These are phyloP conservation scores for Turritopsis dohrnii DNA, from an alignment of 30 jellyfish, hydroid and myxozoan species.

Conservation along the genomic window DNA sequence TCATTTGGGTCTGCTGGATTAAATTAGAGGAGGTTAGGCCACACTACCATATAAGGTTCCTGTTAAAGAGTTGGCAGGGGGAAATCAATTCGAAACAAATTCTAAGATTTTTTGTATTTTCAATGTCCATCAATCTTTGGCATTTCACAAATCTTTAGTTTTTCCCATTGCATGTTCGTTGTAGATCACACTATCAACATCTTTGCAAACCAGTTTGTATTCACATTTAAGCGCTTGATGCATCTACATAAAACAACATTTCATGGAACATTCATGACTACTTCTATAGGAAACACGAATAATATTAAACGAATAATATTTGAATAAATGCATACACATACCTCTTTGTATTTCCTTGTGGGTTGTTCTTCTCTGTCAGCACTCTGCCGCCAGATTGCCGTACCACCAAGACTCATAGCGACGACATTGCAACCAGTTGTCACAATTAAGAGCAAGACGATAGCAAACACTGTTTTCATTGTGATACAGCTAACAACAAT, in stretches of 20 bases:
- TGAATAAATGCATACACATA: background rate
- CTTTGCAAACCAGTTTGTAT: background rate
- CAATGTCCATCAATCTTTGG: no score
- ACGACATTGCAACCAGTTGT: background rate
- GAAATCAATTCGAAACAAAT: no score
- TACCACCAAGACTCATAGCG: background rate
- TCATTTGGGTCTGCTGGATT: no score
- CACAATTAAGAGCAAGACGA: background rate
- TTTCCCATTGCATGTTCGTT: background rate
- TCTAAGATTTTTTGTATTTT: no score
- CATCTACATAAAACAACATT: background rate
- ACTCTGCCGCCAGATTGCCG: background rate
- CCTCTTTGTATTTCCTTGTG: background rate
- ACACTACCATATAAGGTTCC: no score
- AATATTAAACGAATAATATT: background rate
- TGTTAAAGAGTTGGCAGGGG: no score
- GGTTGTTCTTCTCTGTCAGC: no score
- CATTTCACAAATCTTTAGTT: no score
- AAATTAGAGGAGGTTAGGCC: no score
- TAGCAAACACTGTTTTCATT: background rate
- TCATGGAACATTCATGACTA: background rate
- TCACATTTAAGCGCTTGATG: background rate
- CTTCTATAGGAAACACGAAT: no score
- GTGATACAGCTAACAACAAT: no score
- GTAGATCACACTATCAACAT: background rate